Conservation (phyloP, 1,140 invertebrate genomes). For the Lasioglossum baleicum region DNA sequence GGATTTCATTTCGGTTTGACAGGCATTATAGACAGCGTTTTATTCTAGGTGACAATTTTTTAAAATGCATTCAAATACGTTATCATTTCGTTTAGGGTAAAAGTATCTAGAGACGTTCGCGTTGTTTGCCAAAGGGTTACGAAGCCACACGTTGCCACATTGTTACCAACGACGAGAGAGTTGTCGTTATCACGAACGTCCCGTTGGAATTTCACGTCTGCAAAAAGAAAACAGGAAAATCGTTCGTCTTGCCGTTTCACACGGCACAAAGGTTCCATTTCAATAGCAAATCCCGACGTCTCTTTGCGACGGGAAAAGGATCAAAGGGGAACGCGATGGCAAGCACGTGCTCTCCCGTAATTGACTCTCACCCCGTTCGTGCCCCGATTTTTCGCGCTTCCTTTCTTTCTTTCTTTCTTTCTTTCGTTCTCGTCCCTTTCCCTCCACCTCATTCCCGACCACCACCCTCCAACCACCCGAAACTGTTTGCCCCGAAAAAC, state of each 20-base stretch:
- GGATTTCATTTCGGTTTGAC: not conserved
- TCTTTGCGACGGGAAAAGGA: slow-evolving; percentile 1
- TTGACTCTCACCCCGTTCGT: slow-evolving; percentile 27
- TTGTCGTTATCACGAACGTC: slow-evolving; percentile 11
- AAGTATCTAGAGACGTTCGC: too few species aligned
- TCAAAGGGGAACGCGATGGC: slow-evolving; percentile 18
- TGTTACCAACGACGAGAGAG: not conserved
- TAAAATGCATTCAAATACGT: not conserved
- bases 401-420: not conserved
- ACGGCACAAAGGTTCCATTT: slow-evolving; percentile 1
- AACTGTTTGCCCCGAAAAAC: slow-evolving; percentile 21
- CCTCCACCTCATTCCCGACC: not conserved
- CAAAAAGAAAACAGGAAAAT: slow-evolving; percentile 36
- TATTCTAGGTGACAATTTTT: not conserved
- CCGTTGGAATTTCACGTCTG: slow-evolving; percentile 9
- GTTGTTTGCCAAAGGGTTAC: too few species aligned
- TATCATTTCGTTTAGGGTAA: too few species aligned
- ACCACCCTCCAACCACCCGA: not conserved
- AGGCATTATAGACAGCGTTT: not conserved
- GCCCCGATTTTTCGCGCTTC: slow-evolving; percentile 22
- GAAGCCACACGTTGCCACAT: not conserved
- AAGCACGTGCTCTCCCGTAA: slow-evolving; percentile 24
- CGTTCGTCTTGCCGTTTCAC: slow-evolving; percentile 36
- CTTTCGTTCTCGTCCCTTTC: too few species aligned
- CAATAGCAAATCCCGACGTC: slow-evolving; percentile 33